A percentile compares a stretch with the other conserved stretches of the same genome.
Conservation (phyloP, 2,888 invertebrate genomes). For the Sphaerophoria taeniata region DNA sequence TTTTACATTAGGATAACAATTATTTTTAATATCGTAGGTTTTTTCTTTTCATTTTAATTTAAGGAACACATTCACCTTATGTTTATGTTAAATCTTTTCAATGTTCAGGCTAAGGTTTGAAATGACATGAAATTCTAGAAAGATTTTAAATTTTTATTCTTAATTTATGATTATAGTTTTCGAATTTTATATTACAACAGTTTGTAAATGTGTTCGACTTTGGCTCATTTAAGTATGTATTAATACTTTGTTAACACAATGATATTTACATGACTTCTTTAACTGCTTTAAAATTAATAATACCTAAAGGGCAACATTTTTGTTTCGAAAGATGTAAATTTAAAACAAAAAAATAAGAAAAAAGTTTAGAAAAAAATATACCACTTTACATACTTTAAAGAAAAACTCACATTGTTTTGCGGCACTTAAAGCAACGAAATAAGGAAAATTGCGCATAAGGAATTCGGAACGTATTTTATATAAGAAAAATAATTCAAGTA, state of each 20-base stretch:
- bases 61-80: conserved; percentile 71
- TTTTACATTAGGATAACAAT: not conserved
- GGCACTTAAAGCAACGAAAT: too few relatives aligned
- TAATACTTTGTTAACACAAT: conserved; percentile 29
- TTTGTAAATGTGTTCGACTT: conserved; percentile 54
- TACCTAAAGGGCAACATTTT: not conserved
- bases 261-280: conserved; percentile 65
- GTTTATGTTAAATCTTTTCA: conserved; percentile 17
- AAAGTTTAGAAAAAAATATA: too few relatives aligned
- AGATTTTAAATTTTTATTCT: conserved; percentile 49
- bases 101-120: conserved; percentile 18
- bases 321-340: not conserved
- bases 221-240: conserved; percentile 61
- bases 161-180: conserved; percentile 27
- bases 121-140: conserved; percentile 55
- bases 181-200: conserved; percentile 14
- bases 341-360: not conserved
- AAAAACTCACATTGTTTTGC: too few relatives aligned
- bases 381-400: too few relatives aligned
- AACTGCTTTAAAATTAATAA: not conserved
- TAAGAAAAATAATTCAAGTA: too few relatives aligned
- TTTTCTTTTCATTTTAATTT: not conserved
- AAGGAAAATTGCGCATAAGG: too few relatives aligned
- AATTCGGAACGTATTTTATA: too few relatives aligned
- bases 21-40: conserved; percentile 16